Base-by-base conservation (phyloP, 1,140 invertebrate genomes). In the Riptortus pedestris region DNA sequence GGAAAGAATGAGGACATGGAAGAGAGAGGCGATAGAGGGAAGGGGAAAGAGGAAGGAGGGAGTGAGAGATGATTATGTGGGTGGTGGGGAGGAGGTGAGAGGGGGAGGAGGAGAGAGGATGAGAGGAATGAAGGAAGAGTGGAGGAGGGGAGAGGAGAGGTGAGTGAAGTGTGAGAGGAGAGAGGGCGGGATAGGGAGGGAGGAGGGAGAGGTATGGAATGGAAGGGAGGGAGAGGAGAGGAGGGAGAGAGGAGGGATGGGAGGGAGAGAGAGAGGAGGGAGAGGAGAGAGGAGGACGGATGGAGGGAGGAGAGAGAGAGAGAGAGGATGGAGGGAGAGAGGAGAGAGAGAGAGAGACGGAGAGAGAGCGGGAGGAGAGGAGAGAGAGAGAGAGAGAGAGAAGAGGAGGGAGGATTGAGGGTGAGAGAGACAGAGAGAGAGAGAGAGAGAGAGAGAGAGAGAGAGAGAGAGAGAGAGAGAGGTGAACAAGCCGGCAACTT, bases 401-500 rank as follows among this genome's bases (percentile, higher is more conserved):
- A 62, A 28, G 28, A 33, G 51, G 60, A 65, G 60, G 51, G 43
- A 27, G 22, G 58, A 65, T 28, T 20, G 26, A 61, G 51, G 63
- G 45, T n/a, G 61, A 24, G 24, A 62, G 48, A 57, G 47, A 14
- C 24, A 52, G 51, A 63, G 55, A 63, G 52, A 57, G 61, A 63
- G 60, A 62, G 61, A 29, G 58, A 63, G 60, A 66, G 29, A 63
- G 52, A 66, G 65, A 66, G 55, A 31, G 48, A 62, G 58, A 65
- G 31, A 52, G 38, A 62, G 51, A 58, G 58, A 47, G 61, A 26
- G 61, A 59, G 58, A 60, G 38, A 60, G 62, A 57, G 26, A 31
- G 61, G 55, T 11, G 55, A 27, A 26, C 9, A 26, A 48, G 20
- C 3, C 22, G 48, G 20, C 3, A 29, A 48, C 11, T 11, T 9